phyloP scores from a whole-genome alignment of 23 tunicate species.

The Ciona savignyi region DNA sequence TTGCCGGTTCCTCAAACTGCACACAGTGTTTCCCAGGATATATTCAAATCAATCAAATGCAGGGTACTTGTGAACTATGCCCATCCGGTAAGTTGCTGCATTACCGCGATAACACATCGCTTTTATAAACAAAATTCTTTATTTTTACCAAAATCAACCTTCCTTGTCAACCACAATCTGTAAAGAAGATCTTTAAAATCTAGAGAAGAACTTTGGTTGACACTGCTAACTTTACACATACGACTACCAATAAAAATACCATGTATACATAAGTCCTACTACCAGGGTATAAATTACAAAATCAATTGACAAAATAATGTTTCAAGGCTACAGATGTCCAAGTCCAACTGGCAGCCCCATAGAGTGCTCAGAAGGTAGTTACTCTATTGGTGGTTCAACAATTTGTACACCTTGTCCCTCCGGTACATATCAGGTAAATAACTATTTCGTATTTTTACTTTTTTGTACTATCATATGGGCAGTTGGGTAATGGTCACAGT shows the following conservation, averaged over 20 bases:
- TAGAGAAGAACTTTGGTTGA: no score
- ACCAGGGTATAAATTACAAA: neutral
- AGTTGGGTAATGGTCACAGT: no score
- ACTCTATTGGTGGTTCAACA: conserved; percentile 30
- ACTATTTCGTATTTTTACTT: no score
- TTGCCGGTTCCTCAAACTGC: conserved; percentile 50
- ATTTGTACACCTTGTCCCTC: conserved; percentile 33
- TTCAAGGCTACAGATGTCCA: conserved; percentile 52
- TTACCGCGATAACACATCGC: no score
- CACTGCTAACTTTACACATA: no score
- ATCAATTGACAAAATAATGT: neutral
- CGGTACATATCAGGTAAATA: conserved; percentile 73
- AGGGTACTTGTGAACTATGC: conserved; percentile 43
- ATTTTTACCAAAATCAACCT: no score
- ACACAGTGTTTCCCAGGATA: conserved; percentile 50
- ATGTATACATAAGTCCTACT: no score
- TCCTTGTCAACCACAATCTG: no score
- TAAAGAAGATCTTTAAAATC: no score
- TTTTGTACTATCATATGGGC: no score
- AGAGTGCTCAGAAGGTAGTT: conserved; percentile 38
- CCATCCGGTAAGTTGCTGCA: conserved; percentile 48
- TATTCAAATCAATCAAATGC: conserved; percentile 31
- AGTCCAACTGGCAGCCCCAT: conserved; percentile 15
- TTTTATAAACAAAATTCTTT: no score
- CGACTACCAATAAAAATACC: no score